phyloP scores from a whole-genome alignment of 1,140 invertebrate species.

The Manduca sexta region DNA sequence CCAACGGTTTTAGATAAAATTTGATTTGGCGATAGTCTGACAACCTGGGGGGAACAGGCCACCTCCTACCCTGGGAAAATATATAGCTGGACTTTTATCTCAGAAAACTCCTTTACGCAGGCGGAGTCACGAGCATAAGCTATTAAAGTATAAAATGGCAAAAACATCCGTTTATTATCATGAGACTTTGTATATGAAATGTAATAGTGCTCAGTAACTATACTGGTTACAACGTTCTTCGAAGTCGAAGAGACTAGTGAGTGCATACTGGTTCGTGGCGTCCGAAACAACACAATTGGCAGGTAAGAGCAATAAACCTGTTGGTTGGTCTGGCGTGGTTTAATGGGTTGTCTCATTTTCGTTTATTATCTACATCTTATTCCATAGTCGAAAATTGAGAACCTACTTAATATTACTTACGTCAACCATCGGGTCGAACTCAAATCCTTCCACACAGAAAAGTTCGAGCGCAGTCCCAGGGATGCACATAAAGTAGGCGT shows the following conservation, averaged over 20 bases:
- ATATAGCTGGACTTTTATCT: no score
- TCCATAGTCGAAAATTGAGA: not conserved
- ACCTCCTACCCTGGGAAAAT: not conserved
- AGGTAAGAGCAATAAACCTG: not conserved
- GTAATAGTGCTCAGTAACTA: no score
- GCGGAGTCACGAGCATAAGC: no score
- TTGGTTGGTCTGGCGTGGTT: not conserved
- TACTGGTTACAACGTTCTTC: no score
- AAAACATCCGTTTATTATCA: not conserved
- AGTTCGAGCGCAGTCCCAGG: slow-evolving; percentile 10
- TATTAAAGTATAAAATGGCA: no score
- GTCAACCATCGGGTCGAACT: slow-evolving; percentile 1
- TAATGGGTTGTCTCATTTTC: not conserved
- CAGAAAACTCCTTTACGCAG: no score
- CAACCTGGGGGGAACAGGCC: not conserved
- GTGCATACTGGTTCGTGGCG: no score
- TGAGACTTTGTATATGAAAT: no score
- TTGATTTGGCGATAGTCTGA: not conserved
- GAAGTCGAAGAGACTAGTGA: no score
- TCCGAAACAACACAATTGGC: not conserved
- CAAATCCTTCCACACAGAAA: slow-evolving; percentile 12
- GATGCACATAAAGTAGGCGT: slow-evolving; percentile 17
- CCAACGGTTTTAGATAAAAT: no score
- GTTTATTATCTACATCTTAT: not conserved
- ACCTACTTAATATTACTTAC: slow-evolving; percentile 2